Percentiles rank a stretch among this genome's conserved stretches.
These are phyloP conservation scores for Sitobion miscanthi DNA, from an alignment of 1,140 invertebrate genomes.

Conservation along the genomic window DNA sequence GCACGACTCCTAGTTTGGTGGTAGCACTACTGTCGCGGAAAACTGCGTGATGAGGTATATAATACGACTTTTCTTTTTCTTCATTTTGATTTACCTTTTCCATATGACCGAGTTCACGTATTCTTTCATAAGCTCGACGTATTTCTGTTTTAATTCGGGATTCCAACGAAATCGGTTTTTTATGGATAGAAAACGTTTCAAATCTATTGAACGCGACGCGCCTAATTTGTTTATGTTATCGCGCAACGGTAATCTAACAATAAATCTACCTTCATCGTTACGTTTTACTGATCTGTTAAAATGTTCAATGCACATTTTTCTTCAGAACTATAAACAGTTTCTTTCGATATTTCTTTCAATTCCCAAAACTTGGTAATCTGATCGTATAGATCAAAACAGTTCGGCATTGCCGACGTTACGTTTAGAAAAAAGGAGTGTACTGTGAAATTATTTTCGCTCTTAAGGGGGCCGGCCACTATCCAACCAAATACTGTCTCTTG, in stretches of 20 bases:
- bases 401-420: too few species aligned
- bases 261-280: background rate
- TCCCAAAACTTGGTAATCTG: background rate
- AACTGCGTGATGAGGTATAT: background rate
- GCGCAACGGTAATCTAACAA: background rate
- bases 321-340: background rate
- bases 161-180: background rate
- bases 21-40: background rate
- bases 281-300: background rate
- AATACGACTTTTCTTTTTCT: background rate
- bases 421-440: background rate
- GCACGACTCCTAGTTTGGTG: background rate
- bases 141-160: background rate
- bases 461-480: too few species aligned
- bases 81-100: background rate
- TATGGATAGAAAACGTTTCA: background rate
- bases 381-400: background rate
- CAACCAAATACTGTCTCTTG: too few species aligned
- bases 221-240: background rate
- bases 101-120: conserved; percentile 24
- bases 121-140: conserved; percentile 34
- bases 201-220: background rate
- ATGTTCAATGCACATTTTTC: background rate
- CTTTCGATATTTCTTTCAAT: background rate
- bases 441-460: background rate